phyloP scores from a whole-genome alignment of 2,888 invertebrate genomes.

The Erannis defoliaria region DNA sequence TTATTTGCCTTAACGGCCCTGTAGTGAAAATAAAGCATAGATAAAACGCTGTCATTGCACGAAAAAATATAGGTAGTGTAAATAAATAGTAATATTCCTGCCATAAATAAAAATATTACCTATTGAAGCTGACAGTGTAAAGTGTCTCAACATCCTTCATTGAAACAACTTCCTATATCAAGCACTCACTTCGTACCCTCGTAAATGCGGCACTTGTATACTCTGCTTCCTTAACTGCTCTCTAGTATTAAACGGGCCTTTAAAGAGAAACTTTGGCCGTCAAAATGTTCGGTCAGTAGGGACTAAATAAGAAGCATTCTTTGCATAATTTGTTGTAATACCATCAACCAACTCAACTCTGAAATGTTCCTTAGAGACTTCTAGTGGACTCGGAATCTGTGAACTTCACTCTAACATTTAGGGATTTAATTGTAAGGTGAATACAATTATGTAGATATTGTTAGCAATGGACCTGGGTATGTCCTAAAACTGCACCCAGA shows the following conservation, averaged over 20 bases:
- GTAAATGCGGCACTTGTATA: conserved; percentile 31
- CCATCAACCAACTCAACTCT: background rate
- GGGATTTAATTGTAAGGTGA: no score
- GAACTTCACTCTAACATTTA: no score
- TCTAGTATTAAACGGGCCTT: conserved; percentile 40
- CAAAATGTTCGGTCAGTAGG: conserved; percentile 17
- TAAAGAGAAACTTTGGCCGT: conserved; percentile 36
- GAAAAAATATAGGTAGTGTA: no score
- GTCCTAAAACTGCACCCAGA: no score
- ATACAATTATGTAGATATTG: no score
- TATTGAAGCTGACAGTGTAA: conserved; percentile 14
- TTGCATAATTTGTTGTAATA: background rate
- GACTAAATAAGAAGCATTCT: background rate
- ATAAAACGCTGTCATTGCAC: no score
- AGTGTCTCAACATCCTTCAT: conserved; percentile 22
- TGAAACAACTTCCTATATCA: conserved; percentile 29
- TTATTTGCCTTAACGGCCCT: no score
- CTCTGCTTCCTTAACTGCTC: conserved; percentile 38
- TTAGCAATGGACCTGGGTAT: no score
- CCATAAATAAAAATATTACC: conserved; percentile 2
- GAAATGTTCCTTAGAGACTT: background rate
- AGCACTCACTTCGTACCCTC: conserved; percentile 28
- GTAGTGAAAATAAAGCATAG: no score
- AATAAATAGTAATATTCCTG: no score
- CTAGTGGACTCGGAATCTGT: no score